Conservation (phyloP, 2,888 invertebrate genomes). For the Drosophila setosimentum region DNA sequence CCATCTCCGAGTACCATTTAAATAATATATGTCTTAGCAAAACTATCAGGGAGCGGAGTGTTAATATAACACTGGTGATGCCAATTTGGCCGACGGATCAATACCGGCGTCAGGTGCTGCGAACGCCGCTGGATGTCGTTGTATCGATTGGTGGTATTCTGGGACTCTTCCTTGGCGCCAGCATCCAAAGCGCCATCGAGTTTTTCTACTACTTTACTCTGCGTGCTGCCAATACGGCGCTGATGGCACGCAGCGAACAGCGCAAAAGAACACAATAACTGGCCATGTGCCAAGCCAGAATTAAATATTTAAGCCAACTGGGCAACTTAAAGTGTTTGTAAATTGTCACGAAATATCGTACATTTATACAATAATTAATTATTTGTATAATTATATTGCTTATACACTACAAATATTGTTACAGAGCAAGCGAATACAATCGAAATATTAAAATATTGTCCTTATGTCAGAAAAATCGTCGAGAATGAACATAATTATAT, state of each 20-base stretch:
- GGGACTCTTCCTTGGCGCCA: constrained; percentile 88
- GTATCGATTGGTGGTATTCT: constrained; percentile 88
- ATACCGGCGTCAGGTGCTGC: constrained; percentile 86
- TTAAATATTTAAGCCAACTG: neutral
- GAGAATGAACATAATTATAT: neutral
- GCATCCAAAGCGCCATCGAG: constrained; percentile 87
- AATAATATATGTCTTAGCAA: constrained; percentile 13
- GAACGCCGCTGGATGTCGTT: constrained; percentile 84
- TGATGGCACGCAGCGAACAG: constrained; percentile 3
- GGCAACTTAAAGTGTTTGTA: neutral
- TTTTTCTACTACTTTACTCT: constrained; percentile 87
- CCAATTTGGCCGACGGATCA: constrained; percentile 84
- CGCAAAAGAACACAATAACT: constrained; percentile 27
- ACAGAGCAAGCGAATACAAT: neutral
- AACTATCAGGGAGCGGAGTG: constrained; percentile 50
- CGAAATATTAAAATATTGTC: neutral
- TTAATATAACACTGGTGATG: constrained; percentile 67
- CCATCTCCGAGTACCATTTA: neutral
- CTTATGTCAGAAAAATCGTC: neutral
- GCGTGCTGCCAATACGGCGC: constrained; percentile 67
- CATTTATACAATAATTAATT: neutral
- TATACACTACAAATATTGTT: neutral
- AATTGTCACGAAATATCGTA: neutral
- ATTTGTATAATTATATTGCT: neutral
- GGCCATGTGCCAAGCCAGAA: constrained; percentile 29